Conservation (phyloP, 2,113 vertebrate genomes). For the Hippocampus mohnikei region DNA sequence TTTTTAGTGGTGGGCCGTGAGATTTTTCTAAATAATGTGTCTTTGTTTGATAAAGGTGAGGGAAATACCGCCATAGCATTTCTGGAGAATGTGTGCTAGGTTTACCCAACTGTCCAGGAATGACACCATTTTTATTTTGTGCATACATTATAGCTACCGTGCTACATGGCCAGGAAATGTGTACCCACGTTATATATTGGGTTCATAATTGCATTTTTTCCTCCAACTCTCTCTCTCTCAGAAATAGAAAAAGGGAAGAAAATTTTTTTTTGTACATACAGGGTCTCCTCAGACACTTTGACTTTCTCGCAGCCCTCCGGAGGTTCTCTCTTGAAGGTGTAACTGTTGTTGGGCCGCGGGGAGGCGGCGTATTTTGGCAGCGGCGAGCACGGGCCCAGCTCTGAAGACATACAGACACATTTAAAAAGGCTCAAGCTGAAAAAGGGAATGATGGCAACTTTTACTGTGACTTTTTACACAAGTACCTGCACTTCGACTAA, state of each 20-base stretch:
- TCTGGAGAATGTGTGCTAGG: neutral
- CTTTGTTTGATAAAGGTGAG: no score
- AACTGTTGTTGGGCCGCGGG: conserved; percentile 98
- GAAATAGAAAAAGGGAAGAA: no score
- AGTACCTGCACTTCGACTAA: no score
- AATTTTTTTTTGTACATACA: conserved; percentile 81
- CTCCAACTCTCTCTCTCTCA: no score
- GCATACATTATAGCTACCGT: neutral
- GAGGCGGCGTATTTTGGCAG: conserved; percentile 97
- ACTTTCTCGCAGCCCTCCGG: conserved; percentile 97
- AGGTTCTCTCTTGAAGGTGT: conserved; percentile 98
- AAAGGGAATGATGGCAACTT: neutral
- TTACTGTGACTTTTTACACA: no score
- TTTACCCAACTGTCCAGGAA: neutral
- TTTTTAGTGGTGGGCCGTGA: neutral
- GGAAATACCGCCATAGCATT: neutral
- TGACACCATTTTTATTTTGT: neutral
- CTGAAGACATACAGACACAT: conserved; percentile 62
- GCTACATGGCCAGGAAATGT: neutral
- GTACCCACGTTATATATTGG: neutral
- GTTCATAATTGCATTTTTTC: neutral
- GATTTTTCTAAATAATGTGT: neutral
- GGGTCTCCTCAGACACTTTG: conserved; percentile 91
- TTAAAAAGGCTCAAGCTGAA: neutral
- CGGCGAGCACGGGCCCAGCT: conserved; percentile 91